These are phyloP conservation scores for Formica exsecta DNA, from an alignment of 1,140 invertebrate species.

Conservation along the genomic window DNA sequence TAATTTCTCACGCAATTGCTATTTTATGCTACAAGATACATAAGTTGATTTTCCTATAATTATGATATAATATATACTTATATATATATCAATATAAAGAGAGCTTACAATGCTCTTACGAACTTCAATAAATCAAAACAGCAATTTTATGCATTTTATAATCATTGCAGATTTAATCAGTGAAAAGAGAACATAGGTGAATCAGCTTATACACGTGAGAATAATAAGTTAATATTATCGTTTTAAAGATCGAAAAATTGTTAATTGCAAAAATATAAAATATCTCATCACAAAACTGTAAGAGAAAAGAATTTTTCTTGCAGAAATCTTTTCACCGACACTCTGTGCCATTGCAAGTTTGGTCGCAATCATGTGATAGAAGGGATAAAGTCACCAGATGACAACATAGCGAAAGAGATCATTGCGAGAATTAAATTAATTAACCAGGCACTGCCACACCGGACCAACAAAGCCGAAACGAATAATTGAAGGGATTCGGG, in stretches of 20 bases:
- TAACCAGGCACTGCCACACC: constrained; percentile 84
- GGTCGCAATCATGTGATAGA: background rate
- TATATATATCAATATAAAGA: constrained; percentile 16
- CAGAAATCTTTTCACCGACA: constrained; percentile 29
- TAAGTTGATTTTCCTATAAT: constrained; percentile 8
- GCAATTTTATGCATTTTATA: background rate
- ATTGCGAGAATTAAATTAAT: constrained; percentile 52
- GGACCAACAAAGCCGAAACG: constrained; percentile 77
- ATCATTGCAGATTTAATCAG: background rate
- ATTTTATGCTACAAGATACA: background rate
- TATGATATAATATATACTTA: background rate
- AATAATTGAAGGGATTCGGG: constrained; percentile 7
- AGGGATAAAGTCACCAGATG: background rate
- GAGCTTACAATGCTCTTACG: background rate
- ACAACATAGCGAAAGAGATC: constrained; percentile 40
- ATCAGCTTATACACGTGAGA: constrained; percentile 15
- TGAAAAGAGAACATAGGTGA: background rate
- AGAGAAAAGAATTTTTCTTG: background rate
- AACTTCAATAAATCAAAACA: constrained; percentile 46
- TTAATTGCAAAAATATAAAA: background rate
- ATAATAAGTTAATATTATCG: background rate
- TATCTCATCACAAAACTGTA: background rate
- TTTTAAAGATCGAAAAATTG: background rate
- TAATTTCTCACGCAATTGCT: background rate
- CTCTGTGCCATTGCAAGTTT: background rate